These are phyloP conservation scores for Zeuzera pyrina DNA, from an alignment of 2,888 invertebrate genomes.

Conservation along the genomic window DNA sequence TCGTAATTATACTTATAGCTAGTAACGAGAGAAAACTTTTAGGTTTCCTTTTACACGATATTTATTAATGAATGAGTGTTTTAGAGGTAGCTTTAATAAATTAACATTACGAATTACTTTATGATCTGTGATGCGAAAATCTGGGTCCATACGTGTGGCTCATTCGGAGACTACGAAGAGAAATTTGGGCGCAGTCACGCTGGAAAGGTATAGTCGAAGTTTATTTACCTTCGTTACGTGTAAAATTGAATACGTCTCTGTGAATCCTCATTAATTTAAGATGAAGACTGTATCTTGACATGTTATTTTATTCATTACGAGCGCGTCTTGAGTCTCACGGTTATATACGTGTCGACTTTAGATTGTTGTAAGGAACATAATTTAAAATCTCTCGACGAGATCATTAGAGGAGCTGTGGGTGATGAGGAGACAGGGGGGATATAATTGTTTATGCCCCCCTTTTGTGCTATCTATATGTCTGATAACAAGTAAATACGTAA, in stretches of 20 bases:
- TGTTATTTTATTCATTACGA: constrained; percentile 70
- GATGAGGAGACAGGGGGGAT: constrained; percentile 17
- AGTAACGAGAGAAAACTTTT: constrained; percentile 55
- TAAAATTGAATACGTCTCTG: constrained; percentile 63
- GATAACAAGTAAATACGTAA: too few relatives aligned
- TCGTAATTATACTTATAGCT: constrained; percentile 29
- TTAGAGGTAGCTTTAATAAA: too few relatives aligned
- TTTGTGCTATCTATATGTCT: too few relatives aligned
- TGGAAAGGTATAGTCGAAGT: constrained; percentile 26
- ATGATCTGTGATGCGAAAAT: constrained; percentile 7
- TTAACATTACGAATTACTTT: constrained; percentile 3
- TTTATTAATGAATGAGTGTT: constrained; percentile 60
- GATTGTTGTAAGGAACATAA: constrained; percentile 65
- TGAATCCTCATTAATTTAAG: constrained; percentile 69
- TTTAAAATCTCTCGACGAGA: constrained; percentile 60
- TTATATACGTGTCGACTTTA: constrained; percentile 51
- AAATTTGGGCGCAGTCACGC: not conserved
- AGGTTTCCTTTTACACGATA: constrained; percentile 59
- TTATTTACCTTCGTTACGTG: constrained; percentile 62
- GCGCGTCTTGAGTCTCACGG: constrained; percentile 44
- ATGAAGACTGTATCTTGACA: constrained; percentile 65
- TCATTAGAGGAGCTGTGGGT: constrained; percentile 43
- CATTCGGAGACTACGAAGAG: constrained; percentile 3
- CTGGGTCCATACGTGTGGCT: constrained; percentile 6
- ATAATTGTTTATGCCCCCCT: too few relatives aligned